phyloP scores from a whole-genome alignment of 2,888 invertebrate genomes.

The Agonopterix subpropinquella region DNA sequence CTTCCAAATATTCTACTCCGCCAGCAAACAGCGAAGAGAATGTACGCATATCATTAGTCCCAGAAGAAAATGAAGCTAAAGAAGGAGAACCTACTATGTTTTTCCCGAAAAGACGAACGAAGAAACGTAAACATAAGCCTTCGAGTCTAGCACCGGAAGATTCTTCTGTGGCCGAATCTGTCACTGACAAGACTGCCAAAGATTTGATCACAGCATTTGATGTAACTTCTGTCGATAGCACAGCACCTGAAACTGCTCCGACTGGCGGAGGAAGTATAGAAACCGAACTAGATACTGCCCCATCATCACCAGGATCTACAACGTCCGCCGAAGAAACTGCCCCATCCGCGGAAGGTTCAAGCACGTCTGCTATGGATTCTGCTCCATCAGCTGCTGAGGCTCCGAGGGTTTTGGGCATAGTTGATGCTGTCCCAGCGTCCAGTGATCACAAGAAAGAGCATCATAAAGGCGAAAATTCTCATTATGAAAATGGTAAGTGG shows the following conservation, averaged over 20 bases:
- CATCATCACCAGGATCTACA: conserved; percentile 6
- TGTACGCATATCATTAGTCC: conserved; percentile 51
- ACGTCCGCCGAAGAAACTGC: conserved; percentile 17
- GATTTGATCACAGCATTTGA: conserved; percentile 12
- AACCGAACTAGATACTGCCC: conserved; percentile 9
- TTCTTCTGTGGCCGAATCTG: conserved; percentile 23
- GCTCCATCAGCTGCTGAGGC: conserved; percentile 17
- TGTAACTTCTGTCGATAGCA: conserved; percentile 10
- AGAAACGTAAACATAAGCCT: conserved; percentile 30
- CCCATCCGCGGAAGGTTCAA: not conserved
- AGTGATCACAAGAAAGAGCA: conserved; percentile 40
- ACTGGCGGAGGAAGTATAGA: conserved; percentile 1
- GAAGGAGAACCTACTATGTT: conserved; percentile 53
- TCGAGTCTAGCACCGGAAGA: conserved; percentile 22
- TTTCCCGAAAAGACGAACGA: conserved; percentile 48
- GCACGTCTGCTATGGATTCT: conserved; percentile 5
- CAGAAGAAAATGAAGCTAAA: conserved; percentile 32
- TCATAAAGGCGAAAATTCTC: conserved; percentile 32
- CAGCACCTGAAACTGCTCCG: conserved; percentile 12
- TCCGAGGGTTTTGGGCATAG: conserved; percentile 1
- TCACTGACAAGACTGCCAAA: conserved; percentile 15
- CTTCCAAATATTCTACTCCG: not conserved
- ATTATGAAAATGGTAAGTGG: conserved; percentile 49
- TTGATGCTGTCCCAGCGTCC: conserved; percentile 46
- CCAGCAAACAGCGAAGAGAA: conserved; percentile 15